Conservation (phyloP, 2,888 invertebrate genomes). For the Mesorhabditis spiculigera region DNA sequence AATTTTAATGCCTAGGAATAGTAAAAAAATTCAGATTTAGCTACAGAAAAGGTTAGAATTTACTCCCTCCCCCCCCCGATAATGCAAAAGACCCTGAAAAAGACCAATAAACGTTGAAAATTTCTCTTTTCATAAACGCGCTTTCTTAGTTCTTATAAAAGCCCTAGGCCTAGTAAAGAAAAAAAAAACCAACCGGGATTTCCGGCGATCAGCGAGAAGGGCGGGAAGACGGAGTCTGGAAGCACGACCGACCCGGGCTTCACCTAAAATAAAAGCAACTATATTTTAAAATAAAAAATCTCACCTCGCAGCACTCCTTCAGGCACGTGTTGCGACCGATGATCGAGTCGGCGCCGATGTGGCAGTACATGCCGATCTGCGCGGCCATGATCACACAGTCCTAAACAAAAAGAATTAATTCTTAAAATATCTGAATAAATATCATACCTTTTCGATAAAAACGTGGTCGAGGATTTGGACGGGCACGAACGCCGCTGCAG, state of each 20-base stretch:
- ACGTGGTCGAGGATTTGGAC: slow-evolving; percentile 96
- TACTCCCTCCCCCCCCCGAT: no score
- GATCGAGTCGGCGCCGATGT: slow-evolving; percentile 72
- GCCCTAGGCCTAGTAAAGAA: no score
- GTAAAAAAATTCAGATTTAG: no score
- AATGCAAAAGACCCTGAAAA: no score
- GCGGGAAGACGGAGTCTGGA: slow-evolving; percentile 91
- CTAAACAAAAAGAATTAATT: slow-evolving; percentile 20
- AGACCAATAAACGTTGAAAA: no score
- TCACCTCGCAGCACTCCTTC: slow-evolving; percentile 30
- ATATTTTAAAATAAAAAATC: slow-evolving; percentile 70
- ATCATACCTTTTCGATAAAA: slow-evolving; percentile 77
- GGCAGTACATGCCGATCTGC: slow-evolving; percentile 86
- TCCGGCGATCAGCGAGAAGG: slow-evolving; percentile 82
- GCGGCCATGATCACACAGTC: slow-evolving; percentile 93
- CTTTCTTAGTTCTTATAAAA: no score
- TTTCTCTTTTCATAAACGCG: no score
- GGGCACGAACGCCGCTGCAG: slow-evolving; percentile 82
- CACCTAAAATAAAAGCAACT: slow-evolving; percentile 78
- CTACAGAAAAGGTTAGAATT: no score
- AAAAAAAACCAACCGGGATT: slow-evolving; percentile 69
- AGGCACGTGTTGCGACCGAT: slow-evolving; percentile 39
- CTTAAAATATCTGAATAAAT: background rate
- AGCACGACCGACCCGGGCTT: slow-evolving; percentile 90
- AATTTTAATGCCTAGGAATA: no score